Base-by-base conservation (phyloP, 2,888 invertebrate species). In the Lathronympha strigana region DNA sequence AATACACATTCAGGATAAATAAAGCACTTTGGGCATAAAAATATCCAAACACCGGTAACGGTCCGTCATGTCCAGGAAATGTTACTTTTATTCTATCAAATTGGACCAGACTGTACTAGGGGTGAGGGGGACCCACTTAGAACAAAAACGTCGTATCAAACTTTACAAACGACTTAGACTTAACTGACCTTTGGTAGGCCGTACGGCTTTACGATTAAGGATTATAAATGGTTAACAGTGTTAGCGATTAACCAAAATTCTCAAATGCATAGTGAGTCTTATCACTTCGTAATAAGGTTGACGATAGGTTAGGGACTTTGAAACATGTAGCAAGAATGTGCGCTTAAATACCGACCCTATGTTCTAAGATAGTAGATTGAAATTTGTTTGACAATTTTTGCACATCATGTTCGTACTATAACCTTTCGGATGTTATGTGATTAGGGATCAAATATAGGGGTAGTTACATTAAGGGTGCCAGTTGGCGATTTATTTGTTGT, bases 51-150 rank as follows among this genome's bases (percentile, higher is more conserved):
- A 40, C 25, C 55, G 40, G 55, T 55, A 50, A 49, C 15, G 13
- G 15, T 50, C 38, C 36, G 36, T 25, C 23, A 50, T 19, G 40
- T 43, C 28, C 49, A 60, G 60, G 36, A 49, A 60, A 60, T 25
- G 47, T 49, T 36, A 21, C 19, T 60, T 61, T 51, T 61, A 33
- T 21, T 21, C 19, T 21, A 61, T 61, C 61, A 61, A 61, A 61
- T 43, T 43, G 21, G 43, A 23, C 13, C 28, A 15, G 31, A 21
- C 40, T 31, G 51, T 53, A 53, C 51, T 9, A 23, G 3, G 61
- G 61, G 61, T 43, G 51, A 58, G 58, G 58, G 51, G 28, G 19
- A 11, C 13, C 55, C 17, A 0, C 28, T 55, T 25, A 28, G 17
- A 3, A 17, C 17, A 28, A 17, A 6, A 55, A 55, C 13, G 40